These are phyloP conservation scores for Amitus sp. DNA, from an alignment of 2,888 invertebrate species.

Conservation along the genomic window DNA sequence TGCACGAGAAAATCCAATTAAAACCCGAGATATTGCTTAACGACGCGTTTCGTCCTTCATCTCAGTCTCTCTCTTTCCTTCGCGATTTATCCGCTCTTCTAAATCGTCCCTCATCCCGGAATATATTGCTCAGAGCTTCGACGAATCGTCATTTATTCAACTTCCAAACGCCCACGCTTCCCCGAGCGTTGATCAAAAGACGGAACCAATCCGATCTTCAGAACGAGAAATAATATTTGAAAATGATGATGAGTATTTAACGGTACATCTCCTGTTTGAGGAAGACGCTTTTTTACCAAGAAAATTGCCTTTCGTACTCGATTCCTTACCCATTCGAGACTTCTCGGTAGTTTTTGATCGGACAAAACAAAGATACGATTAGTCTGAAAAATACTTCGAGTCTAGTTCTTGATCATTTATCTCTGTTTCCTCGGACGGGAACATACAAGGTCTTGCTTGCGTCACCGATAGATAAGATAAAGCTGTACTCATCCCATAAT, in stretches of 20 bases:
- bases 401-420: slow-evolving; percentile 6
- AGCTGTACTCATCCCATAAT: slow-evolving; percentile 10
- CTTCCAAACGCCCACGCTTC: slow-evolving; percentile 26
- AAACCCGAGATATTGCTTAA: slow-evolving; percentile 14
- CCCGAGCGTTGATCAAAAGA: slow-evolving; percentile 8
- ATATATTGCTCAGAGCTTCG: slow-evolving; percentile 20
- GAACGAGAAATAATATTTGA: slow-evolving; percentile 15
- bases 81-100: slow-evolving; percentile 14
- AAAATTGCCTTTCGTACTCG: too few relatives aligned
- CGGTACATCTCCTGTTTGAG: not conserved
- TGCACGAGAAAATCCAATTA: slow-evolving; percentile 37
- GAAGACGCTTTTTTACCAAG: too few relatives aligned
- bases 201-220: slow-evolving; percentile 11
- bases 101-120: slow-evolving; percentile 19
- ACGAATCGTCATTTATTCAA: slow-evolving; percentile 18
- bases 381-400: too few relatives aligned
- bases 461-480: slow-evolving; percentile 26
- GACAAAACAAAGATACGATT: too few relatives aligned
- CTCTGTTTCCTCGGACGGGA: slow-evolving; percentile 8
- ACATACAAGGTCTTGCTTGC: slow-evolving; percentile 24
- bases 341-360: too few relatives aligned
- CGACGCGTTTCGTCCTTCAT: slow-evolving; percentile 6
- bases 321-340: too few relatives aligned
- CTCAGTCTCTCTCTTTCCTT: slow-evolving; percentile 8
- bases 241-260: not conserved